phyloP scores from a whole-genome alignment of 2,113 vertebrate genomes.

The Protobothrops mucrosquamatus region DNA sequence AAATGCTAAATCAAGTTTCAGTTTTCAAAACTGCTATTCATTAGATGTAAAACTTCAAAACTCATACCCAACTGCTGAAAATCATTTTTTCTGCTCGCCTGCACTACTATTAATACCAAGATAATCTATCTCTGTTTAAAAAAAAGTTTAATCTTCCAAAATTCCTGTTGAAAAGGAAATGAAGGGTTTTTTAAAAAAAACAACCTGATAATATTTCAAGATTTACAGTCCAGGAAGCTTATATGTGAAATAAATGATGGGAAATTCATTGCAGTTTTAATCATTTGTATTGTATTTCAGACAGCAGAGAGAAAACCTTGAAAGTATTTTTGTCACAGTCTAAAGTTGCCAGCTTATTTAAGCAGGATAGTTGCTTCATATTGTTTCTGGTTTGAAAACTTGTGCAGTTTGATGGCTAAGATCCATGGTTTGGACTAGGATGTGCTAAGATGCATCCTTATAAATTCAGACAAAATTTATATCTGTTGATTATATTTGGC shows the following conservation, averaged over 20 bases:
- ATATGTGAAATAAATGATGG: conserved; percentile 42
- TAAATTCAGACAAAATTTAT: not conserved
- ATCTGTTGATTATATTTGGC: not conserved
- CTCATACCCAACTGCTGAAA: conserved; percentile 37
- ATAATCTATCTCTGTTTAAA: conserved; percentile 24
- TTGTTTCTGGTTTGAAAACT: not conserved
- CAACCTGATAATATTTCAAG: conserved; percentile 32
- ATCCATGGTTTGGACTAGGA: not conserved
- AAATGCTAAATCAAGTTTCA: conserved; percentile 58
- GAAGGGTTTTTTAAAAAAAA: conserved; percentile 35
- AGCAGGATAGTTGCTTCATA: not conserved
- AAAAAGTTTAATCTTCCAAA: conserved; percentile 53
- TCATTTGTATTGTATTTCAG: conserved; percentile 46
- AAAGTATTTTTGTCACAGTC: conserved; percentile 39
- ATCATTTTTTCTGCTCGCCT: conserved; percentile 39
- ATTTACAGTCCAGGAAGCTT: conserved; percentile 47
- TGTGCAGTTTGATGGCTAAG: not conserved
- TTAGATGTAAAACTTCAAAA: conserved; percentile 48
- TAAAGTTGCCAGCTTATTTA: conserved; percentile 33
- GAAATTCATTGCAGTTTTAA: conserved; percentile 46
- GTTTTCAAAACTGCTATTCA: conserved; percentile 50
- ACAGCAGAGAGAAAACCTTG: conserved; percentile 26
- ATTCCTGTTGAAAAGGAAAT: conserved; percentile 46
- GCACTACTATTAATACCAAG: conserved; percentile 42
- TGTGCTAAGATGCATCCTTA: not conserved